Conservation (phyloP, 2,113 vertebrate species). For the Willisornis vidua region DNA sequence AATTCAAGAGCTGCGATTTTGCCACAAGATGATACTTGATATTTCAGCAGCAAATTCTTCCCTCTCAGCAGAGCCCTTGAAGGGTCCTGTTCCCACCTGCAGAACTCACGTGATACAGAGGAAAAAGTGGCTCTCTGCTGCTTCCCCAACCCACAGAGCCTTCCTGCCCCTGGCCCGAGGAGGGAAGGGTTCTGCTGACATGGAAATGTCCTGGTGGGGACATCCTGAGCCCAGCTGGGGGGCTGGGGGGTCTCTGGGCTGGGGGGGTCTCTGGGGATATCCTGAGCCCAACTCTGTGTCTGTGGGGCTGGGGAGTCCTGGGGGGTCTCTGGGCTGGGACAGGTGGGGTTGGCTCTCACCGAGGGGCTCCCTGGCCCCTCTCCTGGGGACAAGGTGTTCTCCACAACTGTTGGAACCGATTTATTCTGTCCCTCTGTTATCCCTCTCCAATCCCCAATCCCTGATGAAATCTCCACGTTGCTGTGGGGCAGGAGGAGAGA, state of each 20-base stretch:
- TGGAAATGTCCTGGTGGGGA: no score
- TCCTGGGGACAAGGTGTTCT: not conserved
- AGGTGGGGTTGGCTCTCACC: not conserved
- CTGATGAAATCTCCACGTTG: not conserved
- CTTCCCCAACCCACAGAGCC: not conserved
- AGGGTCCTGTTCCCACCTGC: not conserved
- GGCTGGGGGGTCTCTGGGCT: no score
- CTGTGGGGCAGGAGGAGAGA: not conserved
- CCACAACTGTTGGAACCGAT: no score
- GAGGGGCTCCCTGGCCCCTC: not conserved
- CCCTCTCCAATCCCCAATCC: not conserved
- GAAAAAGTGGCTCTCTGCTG: rapidly evolving
- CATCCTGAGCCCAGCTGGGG: no score
- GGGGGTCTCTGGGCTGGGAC: not conserved
- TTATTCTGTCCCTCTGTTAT: not conserved
- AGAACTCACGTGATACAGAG: not conserved
- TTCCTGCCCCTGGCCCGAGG: not conserved
- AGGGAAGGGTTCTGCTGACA: not conserved
- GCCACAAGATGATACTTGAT: not conserved
- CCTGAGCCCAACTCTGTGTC: not conserved
- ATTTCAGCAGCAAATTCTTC: not conserved
- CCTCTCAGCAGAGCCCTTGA: not conserved
- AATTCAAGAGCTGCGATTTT: not conserved
- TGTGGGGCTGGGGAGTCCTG: not conserved
- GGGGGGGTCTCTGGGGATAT: not conserved